Evolutionary conservation across 2,888 invertebrate species (phyloP).

Genomic region (Caenorhabditis panamensis): DNA sequence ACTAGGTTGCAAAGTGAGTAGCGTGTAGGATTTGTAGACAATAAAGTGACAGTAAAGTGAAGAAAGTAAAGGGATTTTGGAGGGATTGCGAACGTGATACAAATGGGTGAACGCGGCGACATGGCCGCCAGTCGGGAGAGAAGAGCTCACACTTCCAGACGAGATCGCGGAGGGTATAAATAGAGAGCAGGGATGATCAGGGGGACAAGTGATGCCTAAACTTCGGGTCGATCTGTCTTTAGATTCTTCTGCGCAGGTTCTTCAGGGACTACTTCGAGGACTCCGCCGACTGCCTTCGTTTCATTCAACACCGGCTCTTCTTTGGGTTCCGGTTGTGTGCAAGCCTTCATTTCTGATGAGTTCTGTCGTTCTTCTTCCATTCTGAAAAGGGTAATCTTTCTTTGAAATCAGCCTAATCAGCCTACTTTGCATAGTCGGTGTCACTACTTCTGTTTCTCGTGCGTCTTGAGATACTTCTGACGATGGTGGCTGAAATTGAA

Average conservation of each 20-base stretch:
- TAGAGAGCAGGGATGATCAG: not conserved
- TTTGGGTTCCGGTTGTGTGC: conserved; percentile 10
- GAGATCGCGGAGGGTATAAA: conserved; percentile 41
- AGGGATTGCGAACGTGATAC: not conserved
- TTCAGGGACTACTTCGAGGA: conserved; percentile 46
- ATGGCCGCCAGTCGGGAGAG: conserved; percentile 35
- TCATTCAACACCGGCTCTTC: conserved; percentile 24
- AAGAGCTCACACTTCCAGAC: conserved; percentile 9
- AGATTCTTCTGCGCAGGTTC: conserved; percentile 46
- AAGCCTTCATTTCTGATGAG: conserved; percentile 67
- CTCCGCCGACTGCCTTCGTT: conserved; percentile 23
- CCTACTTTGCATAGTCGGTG: conserved; percentile 59
- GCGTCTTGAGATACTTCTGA: conserved; percentile 62
- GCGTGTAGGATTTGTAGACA: not conserved
- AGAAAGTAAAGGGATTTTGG: not conserved
- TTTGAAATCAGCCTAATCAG: no score
- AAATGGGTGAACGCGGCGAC: conserved; percentile 10
- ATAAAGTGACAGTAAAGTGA: conserved; percentile 4
- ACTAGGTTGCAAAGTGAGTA: conserved; percentile 25
- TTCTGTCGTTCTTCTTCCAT: conserved; percentile 67
- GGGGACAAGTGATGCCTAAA: conserved; percentile 7
- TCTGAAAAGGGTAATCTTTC: no score
- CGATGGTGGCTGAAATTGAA: conserved; percentile 70
- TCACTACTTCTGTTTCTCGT: conserved; percentile 51
- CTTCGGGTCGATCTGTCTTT: conserved; percentile 53